A percentile compares a stretch with the other conserved stretches of the same genome.
Conservation (phyloP, 2,888 invertebrate genomes). For the Drosophila neonasuta region DNA sequence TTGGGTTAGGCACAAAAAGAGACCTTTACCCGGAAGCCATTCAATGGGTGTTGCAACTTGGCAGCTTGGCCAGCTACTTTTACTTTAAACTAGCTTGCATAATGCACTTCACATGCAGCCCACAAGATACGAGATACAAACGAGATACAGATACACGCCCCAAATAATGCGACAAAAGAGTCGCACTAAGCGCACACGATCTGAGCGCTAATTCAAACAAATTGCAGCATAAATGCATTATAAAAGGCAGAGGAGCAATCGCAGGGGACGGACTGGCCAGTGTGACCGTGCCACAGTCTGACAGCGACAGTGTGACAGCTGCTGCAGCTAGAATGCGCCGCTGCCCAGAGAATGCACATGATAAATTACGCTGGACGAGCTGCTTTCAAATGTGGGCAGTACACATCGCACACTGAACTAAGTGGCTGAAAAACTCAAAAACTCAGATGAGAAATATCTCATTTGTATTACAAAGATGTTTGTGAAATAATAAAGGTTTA, state of each 20-base stretch:
- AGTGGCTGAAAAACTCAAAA: neutral
- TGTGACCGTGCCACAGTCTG: constrained; percentile 60
- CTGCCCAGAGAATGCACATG: constrained; percentile 45
- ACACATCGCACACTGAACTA: constrained; percentile 42
- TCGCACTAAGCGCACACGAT: constrained; percentile 19
- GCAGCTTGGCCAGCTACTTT: constrained; percentile 57
- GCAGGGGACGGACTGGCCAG: neutral
- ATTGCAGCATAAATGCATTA: constrained; percentile 76
- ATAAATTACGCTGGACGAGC: constrained; percentile 57
- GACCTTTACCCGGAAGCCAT: constrained; percentile 65
- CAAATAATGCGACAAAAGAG: constrained; percentile 33
- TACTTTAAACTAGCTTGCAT: constrained; percentile 62
- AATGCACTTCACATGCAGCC: constrained; percentile 41
- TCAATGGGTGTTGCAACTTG: constrained; percentile 51
- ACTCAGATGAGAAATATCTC: neutral
- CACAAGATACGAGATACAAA: constrained; percentile 4
- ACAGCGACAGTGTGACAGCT: constrained; percentile 66
- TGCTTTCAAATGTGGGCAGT: constrained; percentile 39
- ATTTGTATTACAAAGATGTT: too few relatives aligned
- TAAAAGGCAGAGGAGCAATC: constrained; percentile 64
- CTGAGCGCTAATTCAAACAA: constrained; percentile 72
- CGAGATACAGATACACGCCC: constrained; percentile 40
- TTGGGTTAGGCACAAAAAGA: constrained; percentile 39
- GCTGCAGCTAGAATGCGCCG: constrained; percentile 42
- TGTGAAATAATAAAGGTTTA: too few relatives aligned